Evolutionary conservation across 2,888 invertebrate genomes (phyloP), one percentile per base, ranked within the genome.

Genomic region (Machimus rusticus): DNA sequence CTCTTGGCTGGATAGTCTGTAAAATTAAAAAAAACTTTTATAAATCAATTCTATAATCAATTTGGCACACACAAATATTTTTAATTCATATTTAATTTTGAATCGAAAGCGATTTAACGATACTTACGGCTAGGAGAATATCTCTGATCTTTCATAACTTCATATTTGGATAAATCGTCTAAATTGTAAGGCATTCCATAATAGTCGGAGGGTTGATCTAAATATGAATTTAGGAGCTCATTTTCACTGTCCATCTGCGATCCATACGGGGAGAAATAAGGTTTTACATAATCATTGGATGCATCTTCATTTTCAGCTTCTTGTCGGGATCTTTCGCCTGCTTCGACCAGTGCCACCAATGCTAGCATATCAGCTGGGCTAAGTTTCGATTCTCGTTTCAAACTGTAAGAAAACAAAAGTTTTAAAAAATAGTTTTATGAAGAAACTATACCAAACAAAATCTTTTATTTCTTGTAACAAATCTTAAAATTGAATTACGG

Each of bases 321-420:
- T 87, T 91, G 91, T 86, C 92, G 91, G 6, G 93, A 91, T 6
- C 92, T 90, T 89, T 92, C 92, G 2, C 93, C 92, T 31, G 92
- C 92, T 87, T 92, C 92, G 23, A 93, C 92, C 14, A 92, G 89
- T 19, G 93, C 92, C 23, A 92, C 91, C 74, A 92, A 89, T 8
- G 92, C 93, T 88, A 92, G 87, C 92, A 92, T 92, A 90, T 92
- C 92, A 77, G 93, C 93, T 19, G 92, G 92, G 16, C 92, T 92
- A 46, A 92, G 88, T 88, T 93, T 92, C 57, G 92, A 92, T 88
- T 92, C 93, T 31, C 92, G 91, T 87, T 93, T 92, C 0, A 92
- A 90, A 74, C 92, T 92, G 46, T 12, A 84, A 66, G 0, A 14
- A 57, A 23, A n/a, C 0, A 51, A 16, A 39, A 12, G 2, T 0